Conservation (phyloP, 2,888 invertebrate genomes). For the Protonemura montana region DNA sequence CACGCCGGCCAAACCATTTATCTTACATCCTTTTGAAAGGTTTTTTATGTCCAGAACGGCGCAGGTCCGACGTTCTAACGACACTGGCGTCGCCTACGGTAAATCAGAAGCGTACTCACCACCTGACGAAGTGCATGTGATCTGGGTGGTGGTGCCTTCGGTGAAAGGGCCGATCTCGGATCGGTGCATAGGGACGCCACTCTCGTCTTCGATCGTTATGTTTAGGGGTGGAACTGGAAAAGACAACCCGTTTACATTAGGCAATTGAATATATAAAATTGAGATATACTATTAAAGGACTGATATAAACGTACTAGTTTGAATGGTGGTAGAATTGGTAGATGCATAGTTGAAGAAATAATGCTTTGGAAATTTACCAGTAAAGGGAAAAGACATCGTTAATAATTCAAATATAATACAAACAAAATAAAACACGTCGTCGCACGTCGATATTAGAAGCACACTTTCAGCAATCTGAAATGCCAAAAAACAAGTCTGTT, state of each 20-base stretch:
- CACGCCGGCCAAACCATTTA: background rate
- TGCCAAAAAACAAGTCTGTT: background rate
- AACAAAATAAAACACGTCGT: background rate
- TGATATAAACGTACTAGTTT: background rate
- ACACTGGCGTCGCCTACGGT: background rate
- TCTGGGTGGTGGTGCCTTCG: slow-evolving; percentile 44
- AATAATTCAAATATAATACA: background rate
- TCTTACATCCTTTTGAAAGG: background rate
- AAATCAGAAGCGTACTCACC: slow-evolving; percentile 41
- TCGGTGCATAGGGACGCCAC: background rate
- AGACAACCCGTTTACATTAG: background rate
- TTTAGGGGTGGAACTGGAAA: slow-evolving; percentile 26
- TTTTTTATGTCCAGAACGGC: background rate
- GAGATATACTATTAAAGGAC: background rate
- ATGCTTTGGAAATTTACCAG: background rate
- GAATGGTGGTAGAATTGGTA: no score
- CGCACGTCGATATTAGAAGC: background rate
- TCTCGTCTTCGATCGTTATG: slow-evolving; percentile 30
- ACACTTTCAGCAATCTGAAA: background rate
- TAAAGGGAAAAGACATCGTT: no score
- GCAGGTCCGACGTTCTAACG: background rate
- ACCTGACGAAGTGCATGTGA: slow-evolving; percentile 44
- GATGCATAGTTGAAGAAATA: no score
- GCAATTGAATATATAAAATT: background rate
- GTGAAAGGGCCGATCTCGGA: slow-evolving; percentile 44